phyloP scores from a whole-genome alignment of 2,113 vertebrate genomes.

The Rafetus swinhoei region DNA sequence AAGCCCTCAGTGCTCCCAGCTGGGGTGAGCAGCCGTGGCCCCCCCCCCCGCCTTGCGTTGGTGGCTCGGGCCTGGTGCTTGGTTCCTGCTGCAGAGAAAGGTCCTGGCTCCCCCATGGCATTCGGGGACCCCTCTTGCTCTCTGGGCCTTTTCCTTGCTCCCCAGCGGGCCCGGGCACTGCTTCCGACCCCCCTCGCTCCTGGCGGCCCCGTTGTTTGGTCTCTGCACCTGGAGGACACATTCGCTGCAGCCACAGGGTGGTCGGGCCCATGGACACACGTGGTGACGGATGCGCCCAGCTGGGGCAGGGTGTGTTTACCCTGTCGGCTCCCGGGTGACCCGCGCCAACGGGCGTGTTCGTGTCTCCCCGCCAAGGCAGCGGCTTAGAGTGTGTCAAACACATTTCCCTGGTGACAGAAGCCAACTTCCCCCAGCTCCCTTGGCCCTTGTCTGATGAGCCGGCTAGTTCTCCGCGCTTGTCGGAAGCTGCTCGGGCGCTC shows the following conservation, averaged over 20 bases:
- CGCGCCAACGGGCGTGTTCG: background rate
- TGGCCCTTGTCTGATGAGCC: background rate
- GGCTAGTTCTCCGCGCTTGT: background rate
- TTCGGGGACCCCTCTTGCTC: too few species aligned
- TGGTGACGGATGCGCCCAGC: background rate
- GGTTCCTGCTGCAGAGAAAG: background rate
- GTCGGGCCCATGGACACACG: background rate
- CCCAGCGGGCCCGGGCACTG: background rate
- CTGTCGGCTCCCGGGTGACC: background rate
- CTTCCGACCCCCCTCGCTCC: background rate
- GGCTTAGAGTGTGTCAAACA: background rate
- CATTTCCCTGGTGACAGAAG: background rate
- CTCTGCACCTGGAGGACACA: background rate
- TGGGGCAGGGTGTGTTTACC: background rate
- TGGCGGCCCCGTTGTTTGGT: background rate
- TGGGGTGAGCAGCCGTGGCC: too few species aligned
- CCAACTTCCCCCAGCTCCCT: too few species aligned
- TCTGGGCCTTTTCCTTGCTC: background rate
- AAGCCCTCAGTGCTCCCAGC: too few species aligned
- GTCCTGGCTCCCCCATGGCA: background rate
- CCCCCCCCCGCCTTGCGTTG: too few species aligned
- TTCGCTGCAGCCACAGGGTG: background rate
- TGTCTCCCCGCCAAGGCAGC: background rate
- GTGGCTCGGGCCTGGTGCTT: too few species aligned
- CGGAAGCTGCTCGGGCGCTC: background rate